Evolutionary conservation across 2,797 vertebrate genomes (phyloP).

Genomic region (Clarias fuscus): DNA sequence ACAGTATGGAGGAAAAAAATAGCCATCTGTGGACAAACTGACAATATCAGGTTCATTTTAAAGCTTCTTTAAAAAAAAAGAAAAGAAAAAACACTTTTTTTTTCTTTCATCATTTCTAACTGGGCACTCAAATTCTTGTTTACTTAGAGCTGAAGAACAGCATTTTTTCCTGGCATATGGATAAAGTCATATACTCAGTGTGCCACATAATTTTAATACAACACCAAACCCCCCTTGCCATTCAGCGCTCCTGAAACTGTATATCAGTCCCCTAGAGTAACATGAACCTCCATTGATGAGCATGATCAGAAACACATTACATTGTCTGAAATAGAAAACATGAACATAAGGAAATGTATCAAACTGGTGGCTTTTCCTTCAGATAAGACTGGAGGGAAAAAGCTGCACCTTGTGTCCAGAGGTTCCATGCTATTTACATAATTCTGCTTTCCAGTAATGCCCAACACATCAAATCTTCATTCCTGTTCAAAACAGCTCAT

Average conservation of each 20-base stretch:
- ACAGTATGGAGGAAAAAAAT: background rate
- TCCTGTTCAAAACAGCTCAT: constrained; percentile 46
- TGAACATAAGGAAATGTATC: constrained; percentile 45
- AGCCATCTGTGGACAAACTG: constrained; percentile 21
- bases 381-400: constrained; percentile 37
- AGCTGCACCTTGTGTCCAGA: constrained; percentile 22
- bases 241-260: constrained; percentile 29
- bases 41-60: background rate
- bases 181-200: constrained; percentile 4
- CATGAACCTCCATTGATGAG: constrained; percentile 44
- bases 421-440: constrained; percentile 49
- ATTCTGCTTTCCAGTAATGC: constrained; percentile 38
- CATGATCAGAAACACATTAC: constrained; percentile 46
- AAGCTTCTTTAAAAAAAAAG: background rate
- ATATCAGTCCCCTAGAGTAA: constrained; percentile 40
- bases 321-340: constrained; percentile 41
- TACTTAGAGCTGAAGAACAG: constrained; percentile 5
- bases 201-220: constrained; percentile 10
- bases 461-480: constrained; percentile 26
- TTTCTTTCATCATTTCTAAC: background rate
- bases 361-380: constrained; percentile 41
- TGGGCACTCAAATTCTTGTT: background rate
- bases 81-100: background rate
- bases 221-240: constrained; percentile 3
- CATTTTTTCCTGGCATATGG: background rate